Conservation (phyloP, 2,888 invertebrate genomes). For the Schizaphis graminum region DNA sequence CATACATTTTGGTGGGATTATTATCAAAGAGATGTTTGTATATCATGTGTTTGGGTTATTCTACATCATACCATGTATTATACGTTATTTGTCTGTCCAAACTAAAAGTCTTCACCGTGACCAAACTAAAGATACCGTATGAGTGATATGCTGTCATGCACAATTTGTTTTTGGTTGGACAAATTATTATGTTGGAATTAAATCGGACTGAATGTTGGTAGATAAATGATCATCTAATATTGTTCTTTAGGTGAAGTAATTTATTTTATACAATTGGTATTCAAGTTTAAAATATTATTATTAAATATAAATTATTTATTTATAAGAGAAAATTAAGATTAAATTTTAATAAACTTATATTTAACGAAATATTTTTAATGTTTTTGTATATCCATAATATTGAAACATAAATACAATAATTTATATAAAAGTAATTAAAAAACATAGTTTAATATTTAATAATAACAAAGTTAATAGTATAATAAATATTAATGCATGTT, state of each 20-base stretch:
- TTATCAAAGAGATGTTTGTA: constrained; percentile 41
- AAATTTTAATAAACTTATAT: not conserved
- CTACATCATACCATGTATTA: not conserved
- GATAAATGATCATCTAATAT: not conserved
- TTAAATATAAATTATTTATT: not conserved
- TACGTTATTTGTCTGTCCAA: constrained; percentile 4
- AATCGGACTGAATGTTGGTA: not conserved
- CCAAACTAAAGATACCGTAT: constrained; percentile 23
- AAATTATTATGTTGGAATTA: constrained; percentile 25
- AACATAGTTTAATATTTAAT: not conserved
- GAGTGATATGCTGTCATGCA: constrained; percentile 50
- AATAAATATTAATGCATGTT: not conserved
- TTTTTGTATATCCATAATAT: not conserved
- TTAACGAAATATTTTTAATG: not conserved
- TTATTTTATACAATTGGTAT: not conserved
- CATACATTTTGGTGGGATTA: constrained; percentile 8
- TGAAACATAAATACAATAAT: not conserved
- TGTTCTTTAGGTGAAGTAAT: not conserved
- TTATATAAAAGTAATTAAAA: not conserved
- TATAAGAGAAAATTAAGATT: too few relatives aligned
- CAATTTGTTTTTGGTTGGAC: constrained; percentile 24
- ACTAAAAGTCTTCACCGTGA: constrained; percentile 19
- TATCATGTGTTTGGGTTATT: not conserved
- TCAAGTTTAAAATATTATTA: not conserved
- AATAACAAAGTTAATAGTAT: not conserved